Base-by-base conservation (phyloP, 2,113 vertebrate species). In the Sarotherodon lohbergeri region DNA sequence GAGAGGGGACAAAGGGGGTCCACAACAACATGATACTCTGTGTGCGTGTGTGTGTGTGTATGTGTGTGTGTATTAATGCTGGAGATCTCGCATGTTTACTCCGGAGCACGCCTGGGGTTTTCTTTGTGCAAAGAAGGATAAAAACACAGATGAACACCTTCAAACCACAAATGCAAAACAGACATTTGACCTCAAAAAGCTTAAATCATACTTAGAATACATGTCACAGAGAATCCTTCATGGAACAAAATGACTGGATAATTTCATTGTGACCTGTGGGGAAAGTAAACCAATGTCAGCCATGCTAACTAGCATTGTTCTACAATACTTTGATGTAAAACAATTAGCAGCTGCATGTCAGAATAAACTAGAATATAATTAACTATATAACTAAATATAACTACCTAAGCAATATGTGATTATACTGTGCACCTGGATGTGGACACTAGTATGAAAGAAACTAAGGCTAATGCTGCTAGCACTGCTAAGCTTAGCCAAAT, bases 1-100 rank as follows among this genome's bases (percentile, higher is more conserved):
- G 91, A 92, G 79, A 88, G 83, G 83, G 90, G 63, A 93, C 89
- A 94, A 95, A 93, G 80, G 80, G 83, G 86, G 46, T 90, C 81
- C 88, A 87, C 90, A 85, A 91, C 80, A 84, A 89, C 89, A 92
- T 86, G 83, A 90, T 82, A 89, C 68, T 56, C 0, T 80, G 22
- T 56, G 36, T 78, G 50, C 87, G 57, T 27, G 24, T 78, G 82
- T 84, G 39, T 86, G 83, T 63, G 36, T 86, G 71, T 86, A 46
- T 24, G 32, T 27, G 27, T 27, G 48, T 19, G 43, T 46, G 41
- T 27, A 16, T 68, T 84, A 34, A 85, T 89, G 61, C 84, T 86
- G 82, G 90, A 89, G 84, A 78, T 85, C 87, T 73, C 92, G 80
- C 41, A 85, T 81, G 90, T 56, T 86, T 85, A 48, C 55, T 61